Evolutionary conservation across 2,888 invertebrate species (phyloP).

Genomic region (Iselma pallidipennis): DNA sequence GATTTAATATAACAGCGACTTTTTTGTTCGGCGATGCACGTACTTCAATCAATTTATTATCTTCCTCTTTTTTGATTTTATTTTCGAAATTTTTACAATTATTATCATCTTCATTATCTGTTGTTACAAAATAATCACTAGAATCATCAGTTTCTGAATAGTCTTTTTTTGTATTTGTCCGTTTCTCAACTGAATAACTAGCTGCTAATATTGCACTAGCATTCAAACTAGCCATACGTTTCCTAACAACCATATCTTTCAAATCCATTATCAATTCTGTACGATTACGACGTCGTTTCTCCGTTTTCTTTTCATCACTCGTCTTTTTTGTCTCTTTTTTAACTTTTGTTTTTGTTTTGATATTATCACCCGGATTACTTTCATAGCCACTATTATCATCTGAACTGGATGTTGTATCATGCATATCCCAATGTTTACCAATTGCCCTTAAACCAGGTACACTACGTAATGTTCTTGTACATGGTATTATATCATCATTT

Average conservation of each 20-base stretch:
- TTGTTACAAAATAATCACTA: constrained; percentile 58
- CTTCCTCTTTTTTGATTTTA: constrained; percentile 61
- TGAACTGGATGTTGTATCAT: constrained; percentile 67
- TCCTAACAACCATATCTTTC: constrained; percentile 85
- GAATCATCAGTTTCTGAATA: constrained; percentile 58
- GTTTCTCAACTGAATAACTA: constrained; percentile 76
- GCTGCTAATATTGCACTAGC: constrained; percentile 89
- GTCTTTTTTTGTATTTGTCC: constrained; percentile 60
- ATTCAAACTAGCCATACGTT: constrained; percentile 90
- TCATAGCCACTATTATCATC: constrained; percentile 47
- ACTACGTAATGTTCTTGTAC: constrained; percentile 66
- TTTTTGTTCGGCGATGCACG: constrained; percentile 58
- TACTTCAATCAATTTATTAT: constrained; percentile 51
- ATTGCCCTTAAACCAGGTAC: constrained; percentile 76
- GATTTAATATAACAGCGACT: constrained; percentile 80
- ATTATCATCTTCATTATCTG: constrained; percentile 56
- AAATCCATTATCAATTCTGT: constrained; percentile 75
- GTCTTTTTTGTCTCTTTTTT: constrained; percentile 46
- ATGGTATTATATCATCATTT: constrained; percentile 27
- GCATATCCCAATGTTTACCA: constrained; percentile 85
- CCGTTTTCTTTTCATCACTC: constrained; percentile 56
- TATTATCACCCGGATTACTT: constrained; percentile 28
- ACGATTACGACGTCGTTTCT: constrained; percentile 63
- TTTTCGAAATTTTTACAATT: constrained; percentile 52
- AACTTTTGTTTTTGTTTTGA: constrained; percentile 39